Evolutionary conservation across 2,888 invertebrate genomes (phyloP), one percentile per base, ranked within the genome.

Genomic region (Drosophila mettleri): DNA sequence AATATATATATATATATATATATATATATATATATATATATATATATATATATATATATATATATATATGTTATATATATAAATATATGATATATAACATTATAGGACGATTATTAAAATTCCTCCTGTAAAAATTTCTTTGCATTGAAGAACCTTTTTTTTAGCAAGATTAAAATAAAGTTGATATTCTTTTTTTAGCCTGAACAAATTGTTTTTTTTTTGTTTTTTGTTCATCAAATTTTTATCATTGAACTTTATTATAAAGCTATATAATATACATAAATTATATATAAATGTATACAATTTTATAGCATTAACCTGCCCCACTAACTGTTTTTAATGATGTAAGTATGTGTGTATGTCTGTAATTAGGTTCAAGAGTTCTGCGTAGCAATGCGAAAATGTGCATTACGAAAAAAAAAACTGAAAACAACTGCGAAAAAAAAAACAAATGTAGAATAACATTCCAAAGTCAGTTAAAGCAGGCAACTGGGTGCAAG

Each of bases 361-460:
- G 31, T n/a, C 8, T 39, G 31, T 20, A 27, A 6, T 31, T 38
- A 10, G 22, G 38, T 53, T 39, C 8, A 34, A 36, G 12, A 34
- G 48, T 58, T 53, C 52, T 63, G 58, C 41, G 33, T 69, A 43
- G 39, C 39, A 39, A 45, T 12, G 33, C n/a, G 29, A 66, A 65
- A 54, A 65, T 36, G 2, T 43, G 33, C 33, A 33, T 27, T n/a
- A n/a, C n/a, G 9, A 55, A 29, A 29, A 43, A 54, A 54, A 33
- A 29, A 5, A 9, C 5, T 3, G 22, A 77, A 74, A 73, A 53
- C 76, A 77, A 74, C 76, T 77, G 79, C 74, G 58, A 10, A 39
- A 74, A 61, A 10, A 39, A 74, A 74, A 75, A 73, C 74, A 75
- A 75, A 69, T 73, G 78, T 74, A 49, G 60, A 38, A 74, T 80